Base-by-base conservation (phyloP, 2,797 vertebrate genomes). In the Cetoscarus ocellatus region DNA sequence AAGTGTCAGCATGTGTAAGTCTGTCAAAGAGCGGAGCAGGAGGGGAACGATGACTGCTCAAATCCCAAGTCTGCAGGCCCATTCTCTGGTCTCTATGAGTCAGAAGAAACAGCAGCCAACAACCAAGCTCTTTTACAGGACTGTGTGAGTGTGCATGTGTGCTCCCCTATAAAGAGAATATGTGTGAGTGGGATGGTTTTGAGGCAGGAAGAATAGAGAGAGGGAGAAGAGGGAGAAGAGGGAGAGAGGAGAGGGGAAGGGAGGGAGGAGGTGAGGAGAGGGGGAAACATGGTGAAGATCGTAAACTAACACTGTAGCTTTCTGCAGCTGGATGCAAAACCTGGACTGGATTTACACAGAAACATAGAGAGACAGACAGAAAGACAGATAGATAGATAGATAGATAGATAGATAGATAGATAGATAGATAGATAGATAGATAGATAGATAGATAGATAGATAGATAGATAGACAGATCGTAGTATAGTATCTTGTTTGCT, bases 301-400 rank as follows among this genome's bases (percentile, higher is more conserved):
- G 49, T 88, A 91, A 92, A 92, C 80, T 73, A 84, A 89, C 79
- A 81, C 75, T 88, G 82, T 80, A 73, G 84, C 63, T 73, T 73
- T 51, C 74, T 42, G 54, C 18, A 70, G 88, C 64, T 79, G 63
- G 38, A 58, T 67, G 62, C 67, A 94, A 94, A 93, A 40, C 77
- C 68, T 79, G 93, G 82, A 88, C 52, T 59, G 87, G 91, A 89
- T 0, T 80, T 58, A 10, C 13, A 39, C 14, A 14, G 67, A 70
- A 79, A 27, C 56, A 43, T 63, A 27, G 27, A 27, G 2, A 27
- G 27, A 27, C 4, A 27, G 61, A 6, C 17, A 18, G 56, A 57
- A 9, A 15, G 53, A 64, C 38, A 10, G 27, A 68, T 10, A 10
- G 54, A 60, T 27, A 56, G 68, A 54, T 13, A 57, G 75, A 61